phyloP scores from a whole-genome alignment of 1,140 invertebrate species.

The Leptinotarsa defecta region DNA sequence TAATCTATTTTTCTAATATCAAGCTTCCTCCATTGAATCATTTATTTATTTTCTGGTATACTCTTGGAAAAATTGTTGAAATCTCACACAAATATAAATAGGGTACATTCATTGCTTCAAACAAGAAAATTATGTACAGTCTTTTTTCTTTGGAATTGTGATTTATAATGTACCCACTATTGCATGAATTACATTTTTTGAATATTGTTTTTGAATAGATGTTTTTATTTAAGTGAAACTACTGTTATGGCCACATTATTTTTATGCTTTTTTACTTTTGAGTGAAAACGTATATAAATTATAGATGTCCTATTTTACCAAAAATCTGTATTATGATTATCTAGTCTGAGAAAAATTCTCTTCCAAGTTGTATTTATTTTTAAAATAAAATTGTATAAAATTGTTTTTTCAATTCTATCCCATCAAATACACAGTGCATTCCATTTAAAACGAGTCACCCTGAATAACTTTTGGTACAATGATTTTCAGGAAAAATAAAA shows the following conservation, averaged over 20 bases:
- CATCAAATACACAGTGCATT: neutral
- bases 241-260: neutral
- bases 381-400: neutral
- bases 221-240: neutral
- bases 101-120: too few species aligned
- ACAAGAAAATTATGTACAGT: too few species aligned
- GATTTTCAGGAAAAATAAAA: too few species aligned
- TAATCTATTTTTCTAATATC: too few species aligned
- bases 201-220: neutral
- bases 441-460: too few species aligned
- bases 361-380: constrained; percentile 1
- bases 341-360: neutral
- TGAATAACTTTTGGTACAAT: too few species aligned
- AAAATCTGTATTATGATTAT: neutral
- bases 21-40: too few species aligned
- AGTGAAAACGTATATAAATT: neutral
- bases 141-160: too few species aligned
- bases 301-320: neutral
- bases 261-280: neutral
- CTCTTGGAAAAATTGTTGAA: too few species aligned
- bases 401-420: neutral
- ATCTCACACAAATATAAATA: too few species aligned
- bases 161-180: too few species aligned
- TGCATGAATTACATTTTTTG: neutral
- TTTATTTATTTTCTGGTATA: too few species aligned